A percentile compares a stretch with the other conserved stretches of the same genome.
These are phyloP conservation scores for Argynnis bischoffii DNA, from an alignment of 2,888 invertebrate species.

Conservation along the genomic window DNA sequence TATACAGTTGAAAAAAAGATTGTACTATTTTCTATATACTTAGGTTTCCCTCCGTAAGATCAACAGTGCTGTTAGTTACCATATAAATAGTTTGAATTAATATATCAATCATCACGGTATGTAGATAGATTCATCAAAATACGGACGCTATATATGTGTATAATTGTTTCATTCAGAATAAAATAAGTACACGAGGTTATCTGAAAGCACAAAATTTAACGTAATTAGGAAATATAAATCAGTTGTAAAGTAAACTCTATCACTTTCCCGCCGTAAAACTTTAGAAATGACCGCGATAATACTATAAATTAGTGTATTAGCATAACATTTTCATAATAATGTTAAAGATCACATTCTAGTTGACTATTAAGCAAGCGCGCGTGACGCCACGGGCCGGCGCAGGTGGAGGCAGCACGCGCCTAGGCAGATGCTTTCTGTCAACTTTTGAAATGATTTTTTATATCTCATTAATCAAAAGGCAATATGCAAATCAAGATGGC, in stretches of 20 bases:
- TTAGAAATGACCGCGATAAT: neutral
- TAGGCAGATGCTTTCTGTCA: constrained; percentile 1
- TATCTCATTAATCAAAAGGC: too few relatives aligned
- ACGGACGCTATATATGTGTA: too few relatives aligned
- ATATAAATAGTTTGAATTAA: too few relatives aligned
- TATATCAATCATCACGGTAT: too few relatives aligned
- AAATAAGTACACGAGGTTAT: constrained; percentile 15
- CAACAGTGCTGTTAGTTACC: too few relatives aligned
- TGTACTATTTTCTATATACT: too few relatives aligned
- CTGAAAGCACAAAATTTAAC: constrained; percentile 3
- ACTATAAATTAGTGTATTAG: constrained; percentile 6
- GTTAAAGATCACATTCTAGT: constrained; percentile 4
- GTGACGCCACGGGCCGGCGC: neutral
- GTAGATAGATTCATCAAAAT: too few relatives aligned
- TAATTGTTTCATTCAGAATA: constrained; percentile 5
- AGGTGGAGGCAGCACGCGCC: neutral
- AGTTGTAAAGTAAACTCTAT: neutral
- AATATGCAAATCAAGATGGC: too few relatives aligned
- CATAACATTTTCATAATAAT: constrained; percentile 23
- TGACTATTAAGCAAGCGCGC: neutral
- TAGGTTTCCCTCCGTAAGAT: too few relatives aligned
- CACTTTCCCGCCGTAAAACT: neutral
- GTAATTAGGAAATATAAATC: constrained; percentile 11
- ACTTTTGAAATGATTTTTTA: neutral
- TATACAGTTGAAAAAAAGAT: too few relatives aligned